A percentile compares a stretch with the other conserved stretches of the same genome.
Evolutionary conservation across 2,797 vertebrate genomes (phyloP).

Genomic region (Danionella dracula): DNA sequence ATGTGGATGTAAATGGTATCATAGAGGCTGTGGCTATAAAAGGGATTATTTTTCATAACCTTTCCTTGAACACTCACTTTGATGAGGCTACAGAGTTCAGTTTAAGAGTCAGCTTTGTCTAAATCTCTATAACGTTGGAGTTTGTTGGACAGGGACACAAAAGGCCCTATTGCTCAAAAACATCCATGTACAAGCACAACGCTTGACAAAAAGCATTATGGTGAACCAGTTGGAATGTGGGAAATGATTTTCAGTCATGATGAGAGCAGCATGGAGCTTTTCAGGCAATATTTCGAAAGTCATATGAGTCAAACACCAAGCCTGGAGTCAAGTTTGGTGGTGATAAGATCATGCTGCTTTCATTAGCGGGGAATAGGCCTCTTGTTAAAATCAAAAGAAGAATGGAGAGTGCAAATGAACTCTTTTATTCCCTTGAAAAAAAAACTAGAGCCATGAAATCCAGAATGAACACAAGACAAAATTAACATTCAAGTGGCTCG

Average conservation of each 20-base stretch:
- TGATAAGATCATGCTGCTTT: slow-evolving; percentile 25
- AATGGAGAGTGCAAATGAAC: neutral
- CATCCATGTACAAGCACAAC: neutral
- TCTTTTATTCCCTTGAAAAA: neutral
- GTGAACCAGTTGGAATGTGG: neutral
- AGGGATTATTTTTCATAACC: neutral
- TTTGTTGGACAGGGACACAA: neutral
- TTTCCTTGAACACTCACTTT: slow-evolving; percentile 3
- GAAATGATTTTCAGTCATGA: slow-evolving; percentile 51
- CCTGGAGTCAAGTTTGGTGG: neutral
- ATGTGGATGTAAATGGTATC: no score
- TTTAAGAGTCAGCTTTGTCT: neutral
- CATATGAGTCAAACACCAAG: slow-evolving; percentile 20
- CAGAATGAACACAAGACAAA: neutral
- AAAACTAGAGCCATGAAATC: neutral
- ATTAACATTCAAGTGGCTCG: neutral
- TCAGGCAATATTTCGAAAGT: slow-evolving; percentile 11
- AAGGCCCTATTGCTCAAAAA: slow-evolving; percentile 8
- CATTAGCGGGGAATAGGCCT: neutral
- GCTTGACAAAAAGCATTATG: neutral
- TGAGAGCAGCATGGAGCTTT: slow-evolving; percentile 48
- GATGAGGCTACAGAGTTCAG: neutral
- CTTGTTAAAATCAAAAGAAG: neutral
- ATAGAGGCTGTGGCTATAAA: no score
- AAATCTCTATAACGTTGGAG: neutral